phyloP scores from a whole-genome alignment of 2,797 vertebrate genomes.

The Tokudaia tokunoshimensis region DNA sequence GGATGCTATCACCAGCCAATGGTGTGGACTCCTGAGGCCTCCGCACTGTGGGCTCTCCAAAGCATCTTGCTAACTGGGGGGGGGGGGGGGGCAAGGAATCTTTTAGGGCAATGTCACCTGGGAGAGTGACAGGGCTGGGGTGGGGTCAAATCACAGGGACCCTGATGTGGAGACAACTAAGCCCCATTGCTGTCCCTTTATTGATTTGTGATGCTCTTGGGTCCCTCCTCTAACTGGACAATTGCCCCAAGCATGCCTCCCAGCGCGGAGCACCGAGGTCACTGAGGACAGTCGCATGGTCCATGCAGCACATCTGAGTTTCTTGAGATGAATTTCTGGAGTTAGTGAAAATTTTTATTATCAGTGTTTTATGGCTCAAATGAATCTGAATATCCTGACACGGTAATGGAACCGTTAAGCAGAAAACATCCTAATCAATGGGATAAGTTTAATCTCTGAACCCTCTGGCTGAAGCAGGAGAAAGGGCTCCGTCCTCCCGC shows the following conservation, averaged over 20 bases:
- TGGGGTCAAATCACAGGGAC: background rate
- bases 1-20: fast-evolving
- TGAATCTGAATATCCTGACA: conserved; percentile 60
- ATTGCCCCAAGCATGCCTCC: fast-evolving
- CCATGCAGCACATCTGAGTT: fast-evolving
- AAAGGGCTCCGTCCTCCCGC: background rate
- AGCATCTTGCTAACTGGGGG: background rate
- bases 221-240: background rate
- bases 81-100: background rate
- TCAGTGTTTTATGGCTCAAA: background rate
- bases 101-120: background rate
- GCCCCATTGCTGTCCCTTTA: background rate
- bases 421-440: conserved; percentile 61
- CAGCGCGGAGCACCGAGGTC: background rate
- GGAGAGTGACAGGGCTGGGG: no score
- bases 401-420: conserved; percentile 34
- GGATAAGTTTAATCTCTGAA: conserved; percentile 68
- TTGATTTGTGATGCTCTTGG: background rate
- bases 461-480: conserved; percentile 11
- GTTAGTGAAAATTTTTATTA: conserved; percentile 39
- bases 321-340: conserved; percentile 46
- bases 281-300: no score
- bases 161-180: background rate
- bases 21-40: background rate
- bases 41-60: background rate